Evolutionary conservation across 2,797 vertebrate genomes (phyloP), one percentile per base, ranked within the genome.

Genomic region (Poecile montanus): DNA sequence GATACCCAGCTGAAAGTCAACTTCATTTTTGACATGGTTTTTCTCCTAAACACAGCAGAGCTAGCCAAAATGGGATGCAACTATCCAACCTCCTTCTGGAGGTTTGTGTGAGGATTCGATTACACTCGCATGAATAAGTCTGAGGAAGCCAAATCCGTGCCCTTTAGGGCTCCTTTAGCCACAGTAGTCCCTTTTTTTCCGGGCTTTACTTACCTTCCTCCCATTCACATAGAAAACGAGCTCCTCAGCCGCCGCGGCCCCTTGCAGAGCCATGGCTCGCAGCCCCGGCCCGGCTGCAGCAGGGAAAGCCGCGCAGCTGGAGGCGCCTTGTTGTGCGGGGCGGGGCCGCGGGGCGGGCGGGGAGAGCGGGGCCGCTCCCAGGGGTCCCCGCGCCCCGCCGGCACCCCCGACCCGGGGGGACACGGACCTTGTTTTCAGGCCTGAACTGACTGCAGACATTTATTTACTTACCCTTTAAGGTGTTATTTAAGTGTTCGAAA

Each of bases 171-270:
- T 83, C 40, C 60, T 38, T 60, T 26, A 65, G 29, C 23, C 53
- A 45, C n/a, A 30, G 53, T 73, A 72, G 54, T 32, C 9, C 22
- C 34, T 11, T 27, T 13, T 38, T 45, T 34, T 38, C 32, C 16
- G 7, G 15, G 10, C 29, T 22, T 17, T n/a, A 30, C 98, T 87
- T 93, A 99, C 99, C 98, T 98, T 98, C 84, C 95, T 98, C 9
- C 98, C 98, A 54, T 99, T 99, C 44, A 99, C 98, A 60, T 96
- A 99, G 96, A 99, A 98, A 66, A 98, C 48, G 63, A 99, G 95
- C 53, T 93, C 38, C 2, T 91, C 72, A 3, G 76, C 17, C 10
- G 5, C 3, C 16, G n/a, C n/a, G 6, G 15, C 9, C 26, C 19
- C 73, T 4, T 0, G 50, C 17, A 34, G 11, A 34, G 82, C 5